Evolutionary conservation across 2,113 vertebrate genomes (phyloP).

Genomic region (Halcyon senegalensis): DNA sequence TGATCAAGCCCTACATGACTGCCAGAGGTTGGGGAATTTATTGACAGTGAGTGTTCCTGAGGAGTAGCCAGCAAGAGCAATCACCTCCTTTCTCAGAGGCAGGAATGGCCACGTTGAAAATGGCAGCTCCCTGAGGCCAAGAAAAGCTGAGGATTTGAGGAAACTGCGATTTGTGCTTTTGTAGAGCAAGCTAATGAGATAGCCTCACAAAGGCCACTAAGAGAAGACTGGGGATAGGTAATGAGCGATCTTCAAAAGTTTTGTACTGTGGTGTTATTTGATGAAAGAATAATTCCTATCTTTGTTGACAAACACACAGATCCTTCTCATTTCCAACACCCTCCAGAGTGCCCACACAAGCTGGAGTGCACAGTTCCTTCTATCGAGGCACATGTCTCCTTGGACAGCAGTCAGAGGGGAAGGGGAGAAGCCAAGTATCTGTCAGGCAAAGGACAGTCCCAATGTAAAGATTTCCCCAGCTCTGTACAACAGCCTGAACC

Average conservation of each 20-base stretch:
- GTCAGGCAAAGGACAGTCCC: neutral
- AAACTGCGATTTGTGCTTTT: neutral
- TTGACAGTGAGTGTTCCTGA: neutral
- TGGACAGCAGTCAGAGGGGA: neutral
- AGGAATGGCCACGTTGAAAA: neutral
- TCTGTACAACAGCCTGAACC: neutral
- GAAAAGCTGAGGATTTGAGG: neutral
- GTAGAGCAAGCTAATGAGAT: neutral
- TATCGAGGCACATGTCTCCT: neutral
- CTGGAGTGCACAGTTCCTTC: fast-evolving
- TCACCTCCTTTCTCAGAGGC: neutral
- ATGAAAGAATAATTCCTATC: neutral
- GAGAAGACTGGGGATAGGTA: neutral
- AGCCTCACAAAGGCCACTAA: neutral
- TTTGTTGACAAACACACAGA: neutral
- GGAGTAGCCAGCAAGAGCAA: neutral
- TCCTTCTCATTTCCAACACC: neutral
- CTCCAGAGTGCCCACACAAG: neutral
- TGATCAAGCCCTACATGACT: neutral
- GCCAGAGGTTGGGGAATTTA: neutral
- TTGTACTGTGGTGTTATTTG: neutral
- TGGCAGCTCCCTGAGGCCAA: neutral
- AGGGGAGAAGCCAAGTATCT: neutral
- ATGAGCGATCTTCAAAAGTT: neutral
- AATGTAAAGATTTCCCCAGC: neutral